Evolutionary conservation across 1,140 invertebrate species (phyloP).

Genomic region (Temnothorax curvispinosus): DNA sequence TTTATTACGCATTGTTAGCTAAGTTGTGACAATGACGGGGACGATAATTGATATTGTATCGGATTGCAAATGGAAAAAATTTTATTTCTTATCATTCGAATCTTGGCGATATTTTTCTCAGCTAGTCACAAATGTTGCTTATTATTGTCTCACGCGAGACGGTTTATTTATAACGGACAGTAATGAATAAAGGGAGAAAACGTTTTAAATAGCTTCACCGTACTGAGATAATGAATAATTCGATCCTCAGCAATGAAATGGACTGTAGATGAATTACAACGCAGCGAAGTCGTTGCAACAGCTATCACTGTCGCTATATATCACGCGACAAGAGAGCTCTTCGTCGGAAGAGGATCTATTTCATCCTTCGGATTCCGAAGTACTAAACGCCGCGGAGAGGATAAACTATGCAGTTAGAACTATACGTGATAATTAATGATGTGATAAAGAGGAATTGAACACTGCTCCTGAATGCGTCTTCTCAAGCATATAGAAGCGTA

Average conservation of each 20-base stretch:
- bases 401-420: slow-evolving; percentile 18
- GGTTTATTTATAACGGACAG: not conserved
- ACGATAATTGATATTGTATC: slow-evolving; percentile 2
- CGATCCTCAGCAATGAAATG: slow-evolving; percentile 22
- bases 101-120: not conserved
- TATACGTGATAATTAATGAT: slow-evolving; percentile 8
- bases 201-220: not conserved
- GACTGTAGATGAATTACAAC: slow-evolving; percentile 10
- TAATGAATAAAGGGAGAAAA: not conserved
- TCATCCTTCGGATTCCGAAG: slow-evolving; percentile 45
- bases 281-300: slow-evolving; percentile 16
- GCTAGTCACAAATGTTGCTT: not conserved
- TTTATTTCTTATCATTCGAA: not conserved
- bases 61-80: no score
- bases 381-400: slow-evolving; percentile 16
- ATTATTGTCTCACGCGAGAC: not conserved
- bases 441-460: slow-evolving; percentile 35
- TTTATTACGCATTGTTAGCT: not conserved
- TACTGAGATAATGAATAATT: slow-evolving; percentile 14
- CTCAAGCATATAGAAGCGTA: not conserved
- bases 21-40: not conserved
- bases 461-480: not conserved
- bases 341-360: slow-evolving; percentile 36
- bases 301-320: slow-evolving; percentile 13
- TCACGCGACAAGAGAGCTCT: slow-evolving; percentile 41